phyloP scores from a whole-genome alignment of 1,140 invertebrate genomes.

The Bombus breviceps region DNA sequence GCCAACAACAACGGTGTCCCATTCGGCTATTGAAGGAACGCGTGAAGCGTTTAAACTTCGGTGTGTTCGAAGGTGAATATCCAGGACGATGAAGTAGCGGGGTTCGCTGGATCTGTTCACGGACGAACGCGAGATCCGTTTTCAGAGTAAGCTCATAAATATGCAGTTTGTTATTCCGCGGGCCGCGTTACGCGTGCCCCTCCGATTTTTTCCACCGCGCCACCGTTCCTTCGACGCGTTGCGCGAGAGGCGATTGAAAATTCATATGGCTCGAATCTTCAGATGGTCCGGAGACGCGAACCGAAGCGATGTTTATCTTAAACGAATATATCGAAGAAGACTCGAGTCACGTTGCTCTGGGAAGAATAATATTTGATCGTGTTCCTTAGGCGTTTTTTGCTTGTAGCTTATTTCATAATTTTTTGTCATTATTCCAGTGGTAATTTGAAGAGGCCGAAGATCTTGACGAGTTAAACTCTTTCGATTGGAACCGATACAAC shows the following conservation, averaged over 20 bases:
- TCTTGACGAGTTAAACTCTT: no score
- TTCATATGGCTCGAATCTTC: slow-evolving; percentile 51
- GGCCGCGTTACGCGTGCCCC: slow-evolving; percentile 3
- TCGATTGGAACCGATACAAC: no score
- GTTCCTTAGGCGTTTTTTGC: neutral
- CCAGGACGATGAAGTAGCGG: no score
- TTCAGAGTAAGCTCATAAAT: slow-evolving; percentile 70
- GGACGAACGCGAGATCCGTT: slow-evolving; percentile 48
- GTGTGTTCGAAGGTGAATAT: neutral
- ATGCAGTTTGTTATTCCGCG: slow-evolving; percentile 62
- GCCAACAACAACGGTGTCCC: neutral
- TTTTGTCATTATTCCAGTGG: neutral
- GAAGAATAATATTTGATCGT: slow-evolving; percentile 40
- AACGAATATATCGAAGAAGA: slow-evolving; percentile 33
- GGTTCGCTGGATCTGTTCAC: neutral
- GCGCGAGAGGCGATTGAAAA: slow-evolving; percentile 59
- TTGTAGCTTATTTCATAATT: neutral
- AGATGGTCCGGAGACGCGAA: neutral
- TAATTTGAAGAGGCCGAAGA: neutral
- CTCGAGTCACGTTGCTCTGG: no score
- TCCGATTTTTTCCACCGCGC: slow-evolving; percentile 4
- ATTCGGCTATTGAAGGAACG: neutral
- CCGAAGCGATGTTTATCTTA: slow-evolving; percentile 58
- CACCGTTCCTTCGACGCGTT: slow-evolving; percentile 12
- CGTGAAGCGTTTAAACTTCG: slow-evolving; percentile 15